A percentile compares a stretch with the other conserved stretches of the same genome.
phyloP scores from a whole-genome alignment of 2,888 invertebrate species.

The Eupithecia centaureata region DNA sequence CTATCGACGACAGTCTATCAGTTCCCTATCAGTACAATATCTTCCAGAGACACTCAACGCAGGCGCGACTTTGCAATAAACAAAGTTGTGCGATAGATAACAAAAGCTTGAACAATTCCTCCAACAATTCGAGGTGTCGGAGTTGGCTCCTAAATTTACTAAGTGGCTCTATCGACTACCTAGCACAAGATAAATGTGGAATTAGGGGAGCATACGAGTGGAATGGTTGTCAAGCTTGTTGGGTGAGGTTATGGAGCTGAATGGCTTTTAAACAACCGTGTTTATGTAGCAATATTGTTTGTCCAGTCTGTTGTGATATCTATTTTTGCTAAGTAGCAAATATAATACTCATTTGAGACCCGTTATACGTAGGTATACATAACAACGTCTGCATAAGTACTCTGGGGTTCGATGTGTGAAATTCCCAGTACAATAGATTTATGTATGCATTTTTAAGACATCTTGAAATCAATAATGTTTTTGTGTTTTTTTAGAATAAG shows the following conservation, averaged over 20 bases:
- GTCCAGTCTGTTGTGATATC: no score
- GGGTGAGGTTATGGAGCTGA: neutral
- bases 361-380: no score
- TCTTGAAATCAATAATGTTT: no score
- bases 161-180: slow-evolving; percentile 64
- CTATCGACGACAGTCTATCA: slow-evolving; percentile 24
- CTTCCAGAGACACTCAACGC: slow-evolving; percentile 21
- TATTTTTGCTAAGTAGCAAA: no score
- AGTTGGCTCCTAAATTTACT: slow-evolving; percentile 63
- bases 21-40: slow-evolving; percentile 21
- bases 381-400: no score
- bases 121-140: slow-evolving; percentile 56
- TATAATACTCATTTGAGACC: no score
- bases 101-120: slow-evolving; percentile 17
- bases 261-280: no score
- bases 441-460: no score
- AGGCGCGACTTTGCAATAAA: slow-evolving; percentile 45
- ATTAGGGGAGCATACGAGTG: slow-evolving; percentile 46
- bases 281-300: no score
- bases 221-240: slow-evolving; percentile 29
- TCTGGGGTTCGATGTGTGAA: no score
- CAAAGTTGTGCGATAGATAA: slow-evolving; percentile 42
- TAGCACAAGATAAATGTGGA: slow-evolving; percentile 57
- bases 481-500: no score
- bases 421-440: no score